These are phyloP conservation scores for Scolopax mira DNA, from an alignment of 2,113 vertebrate species.

Conservation along the genomic window DNA sequence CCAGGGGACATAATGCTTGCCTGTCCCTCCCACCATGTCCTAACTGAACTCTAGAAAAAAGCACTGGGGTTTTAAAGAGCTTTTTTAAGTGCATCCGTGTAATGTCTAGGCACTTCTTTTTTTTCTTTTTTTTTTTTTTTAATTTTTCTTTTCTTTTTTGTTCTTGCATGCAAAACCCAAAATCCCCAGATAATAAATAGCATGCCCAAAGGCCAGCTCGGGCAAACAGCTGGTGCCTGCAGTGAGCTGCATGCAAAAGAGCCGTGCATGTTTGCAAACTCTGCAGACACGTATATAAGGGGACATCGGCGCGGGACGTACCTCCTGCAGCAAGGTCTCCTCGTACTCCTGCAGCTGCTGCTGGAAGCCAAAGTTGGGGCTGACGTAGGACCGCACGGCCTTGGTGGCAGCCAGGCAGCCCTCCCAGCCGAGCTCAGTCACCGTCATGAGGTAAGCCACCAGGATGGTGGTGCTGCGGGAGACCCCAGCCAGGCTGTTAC, in stretches of 20 bases:
- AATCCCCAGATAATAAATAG: not conserved
- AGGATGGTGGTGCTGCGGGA: constrained; percentile 89
- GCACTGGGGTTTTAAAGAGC: not conserved
- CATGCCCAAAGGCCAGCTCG: not conserved
- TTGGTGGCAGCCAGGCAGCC: constrained; percentile 84
- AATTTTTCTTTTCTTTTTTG: not conserved
- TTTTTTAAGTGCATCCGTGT: fast-evolving
- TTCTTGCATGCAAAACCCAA: not conserved
- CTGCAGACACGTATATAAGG: fast-evolving
- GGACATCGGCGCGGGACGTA: fast-evolving
- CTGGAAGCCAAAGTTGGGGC: constrained; percentile 88
- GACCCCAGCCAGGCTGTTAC: constrained; percentile 82
- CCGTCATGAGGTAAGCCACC: constrained; percentile 91
- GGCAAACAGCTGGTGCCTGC: not conserved
- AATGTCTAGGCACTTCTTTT: fast-evolving
- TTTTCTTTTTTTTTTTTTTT: not conserved
- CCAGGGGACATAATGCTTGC: not conserved
- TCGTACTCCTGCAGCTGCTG: constrained; percentile 89
- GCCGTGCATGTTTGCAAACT: fast-evolving
- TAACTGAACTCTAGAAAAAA: not conserved
- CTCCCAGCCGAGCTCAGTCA: constrained; percentile 84
- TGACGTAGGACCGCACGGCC: constrained; percentile 80
- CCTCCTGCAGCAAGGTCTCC: constrained; percentile 79
- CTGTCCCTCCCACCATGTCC: fast-evolving
- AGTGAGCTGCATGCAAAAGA: not conserved